Conservation (phyloP, 2,888 invertebrate species). For the Lathronympha strigana region DNA sequence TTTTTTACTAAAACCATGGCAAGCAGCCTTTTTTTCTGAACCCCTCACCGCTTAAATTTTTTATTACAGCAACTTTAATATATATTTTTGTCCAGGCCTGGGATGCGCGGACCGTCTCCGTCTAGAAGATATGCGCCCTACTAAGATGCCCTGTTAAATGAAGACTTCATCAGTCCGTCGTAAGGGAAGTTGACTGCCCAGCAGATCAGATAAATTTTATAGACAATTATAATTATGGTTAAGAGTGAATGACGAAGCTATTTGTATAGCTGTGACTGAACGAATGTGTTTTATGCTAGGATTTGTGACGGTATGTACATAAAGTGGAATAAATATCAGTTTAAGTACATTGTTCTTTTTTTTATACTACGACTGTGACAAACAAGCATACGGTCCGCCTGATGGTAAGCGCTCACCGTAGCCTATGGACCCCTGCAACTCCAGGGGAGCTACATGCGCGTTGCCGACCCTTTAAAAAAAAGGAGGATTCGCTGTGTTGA, state of each 20-base stretch:
- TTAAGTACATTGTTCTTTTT: slow-evolving; percentile 59
- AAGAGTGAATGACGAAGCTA: slow-evolving; percentile 63
- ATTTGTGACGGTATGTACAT: slow-evolving; percentile 71
- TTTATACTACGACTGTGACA: not conserved
- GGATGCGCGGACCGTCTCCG: slow-evolving; percentile 92
- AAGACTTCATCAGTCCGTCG: slow-evolving; percentile 34
- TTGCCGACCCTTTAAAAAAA: too few species aligned
- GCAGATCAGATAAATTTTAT: slow-evolving; percentile 58
- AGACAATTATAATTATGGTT: slow-evolving; percentile 57
- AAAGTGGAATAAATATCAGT: slow-evolving; percentile 74
- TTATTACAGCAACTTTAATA: not conserved
- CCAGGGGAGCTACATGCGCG: too few species aligned
- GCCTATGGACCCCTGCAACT: too few species aligned
- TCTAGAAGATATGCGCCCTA: slow-evolving; percentile 94
- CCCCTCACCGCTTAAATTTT: not conserved
- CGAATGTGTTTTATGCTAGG: slow-evolving; percentile 54
- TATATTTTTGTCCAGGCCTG: slow-evolving; percentile 84
- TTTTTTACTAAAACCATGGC: too few species aligned
- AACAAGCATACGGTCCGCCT: not conserved
- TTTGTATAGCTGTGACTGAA: slow-evolving; percentile 58
- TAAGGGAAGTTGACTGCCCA: slow-evolving; percentile 56
- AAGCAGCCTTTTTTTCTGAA: not conserved
- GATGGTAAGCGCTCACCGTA: too few species aligned
- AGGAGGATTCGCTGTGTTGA: too few species aligned
- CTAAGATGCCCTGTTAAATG: slow-evolving; percentile 63